These are phyloP conservation scores for Tauraco hartlaubi DNA, from an alignment of 2,797 vertebrate species.

Conservation along the genomic window DNA sequence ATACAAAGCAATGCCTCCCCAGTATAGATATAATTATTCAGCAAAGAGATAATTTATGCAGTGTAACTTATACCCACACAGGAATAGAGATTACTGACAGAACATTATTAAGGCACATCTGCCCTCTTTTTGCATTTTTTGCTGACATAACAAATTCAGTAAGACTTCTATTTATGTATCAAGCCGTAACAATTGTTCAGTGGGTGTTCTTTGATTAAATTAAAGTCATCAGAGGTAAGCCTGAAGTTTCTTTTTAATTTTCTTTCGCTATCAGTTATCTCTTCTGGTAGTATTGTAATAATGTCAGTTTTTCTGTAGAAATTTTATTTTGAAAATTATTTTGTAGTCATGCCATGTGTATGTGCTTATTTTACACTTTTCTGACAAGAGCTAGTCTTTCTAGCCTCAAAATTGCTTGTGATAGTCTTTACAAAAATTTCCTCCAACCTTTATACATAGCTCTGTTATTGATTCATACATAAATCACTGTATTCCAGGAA, in stretches of 20 bases:
- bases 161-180: neutral
- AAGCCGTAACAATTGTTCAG: neutral
- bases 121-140: neutral
- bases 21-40: neutral
- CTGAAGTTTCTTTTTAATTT: neutral
- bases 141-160: neutral
- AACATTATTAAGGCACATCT: neutral
- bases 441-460: neutral
- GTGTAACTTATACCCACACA: neutral
- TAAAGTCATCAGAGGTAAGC: neutral
- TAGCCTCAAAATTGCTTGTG: neutral
- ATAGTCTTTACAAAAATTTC: neutral
- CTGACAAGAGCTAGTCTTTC: neutral
- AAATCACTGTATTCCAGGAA: neutral
- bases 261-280: neutral
- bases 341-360: neutral
- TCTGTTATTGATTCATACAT: neutral
- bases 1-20: neutral
- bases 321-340: neutral
- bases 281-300: neutral
- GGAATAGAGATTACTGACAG: neutral
- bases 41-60: neutral
- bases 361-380: neutral
- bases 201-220: neutral
- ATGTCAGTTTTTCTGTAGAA: neutral